Evolutionary conservation across 2,797 vertebrate species (phyloP).

Genomic region (Limnodromus scolopaceus): DNA sequence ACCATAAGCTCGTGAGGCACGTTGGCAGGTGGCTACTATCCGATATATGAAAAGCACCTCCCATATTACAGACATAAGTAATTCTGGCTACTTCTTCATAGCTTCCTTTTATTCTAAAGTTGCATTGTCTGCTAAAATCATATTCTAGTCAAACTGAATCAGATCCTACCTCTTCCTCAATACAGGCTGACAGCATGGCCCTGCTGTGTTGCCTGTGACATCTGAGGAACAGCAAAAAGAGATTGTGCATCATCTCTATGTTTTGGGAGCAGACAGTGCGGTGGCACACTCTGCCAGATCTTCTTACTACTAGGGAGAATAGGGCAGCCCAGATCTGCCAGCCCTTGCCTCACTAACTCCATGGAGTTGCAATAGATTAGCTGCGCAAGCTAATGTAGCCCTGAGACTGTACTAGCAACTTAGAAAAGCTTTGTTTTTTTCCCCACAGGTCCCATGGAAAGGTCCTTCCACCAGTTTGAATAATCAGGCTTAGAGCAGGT

Average conservation of each 20-base stretch:
- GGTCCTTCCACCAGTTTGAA: background rate
- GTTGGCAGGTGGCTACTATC: background rate
- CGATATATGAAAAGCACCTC: background rate
- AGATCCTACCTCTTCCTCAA: background rate
- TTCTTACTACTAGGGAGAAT: background rate
- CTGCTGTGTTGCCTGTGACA: background rate
- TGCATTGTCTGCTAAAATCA: background rate
- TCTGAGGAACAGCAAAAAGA: background rate
- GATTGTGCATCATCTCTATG: fast-evolving
- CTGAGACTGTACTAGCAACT: background rate
- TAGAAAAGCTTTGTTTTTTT: background rate
- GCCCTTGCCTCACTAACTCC: background rate
- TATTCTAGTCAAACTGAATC: background rate
- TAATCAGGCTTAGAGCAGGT: background rate
- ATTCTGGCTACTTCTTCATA: background rate
- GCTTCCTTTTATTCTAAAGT: background rate
- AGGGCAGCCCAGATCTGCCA: background rate
- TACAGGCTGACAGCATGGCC: background rate
- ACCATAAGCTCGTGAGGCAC: background rate
- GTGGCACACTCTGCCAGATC: background rate
- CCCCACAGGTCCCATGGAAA: background rate
- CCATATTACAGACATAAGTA: background rate
- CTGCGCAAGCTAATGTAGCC: background rate
- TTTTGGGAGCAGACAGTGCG: background rate
- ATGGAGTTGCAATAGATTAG: background rate